Percentiles rank a stretch among this genome's conserved stretches.
phyloP scores from a whole-genome alignment of 2,888 invertebrate species.

The Hypercompe scribonia region DNA sequence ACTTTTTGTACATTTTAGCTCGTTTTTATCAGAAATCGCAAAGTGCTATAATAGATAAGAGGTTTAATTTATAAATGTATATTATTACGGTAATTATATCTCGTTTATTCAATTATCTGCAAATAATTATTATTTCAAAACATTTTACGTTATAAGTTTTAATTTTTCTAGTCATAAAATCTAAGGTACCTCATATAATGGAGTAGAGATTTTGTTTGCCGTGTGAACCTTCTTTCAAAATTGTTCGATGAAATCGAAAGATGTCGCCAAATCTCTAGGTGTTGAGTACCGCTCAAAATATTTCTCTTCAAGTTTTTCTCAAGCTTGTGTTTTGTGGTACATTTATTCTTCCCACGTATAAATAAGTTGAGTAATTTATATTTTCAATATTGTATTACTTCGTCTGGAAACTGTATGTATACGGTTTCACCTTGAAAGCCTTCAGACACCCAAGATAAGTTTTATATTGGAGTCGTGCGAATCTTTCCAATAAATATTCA shows the following conservation, averaged over 20 bases:
- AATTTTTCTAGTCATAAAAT: not conserved
- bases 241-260: not conserved
- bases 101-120: too few relatives aligned
- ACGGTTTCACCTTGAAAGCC: conserved; percentile 17
- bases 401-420: conserved; percentile 3
- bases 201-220: not conserved
- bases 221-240: not conserved
- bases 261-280: not conserved
- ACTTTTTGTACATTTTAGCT: not conserved
- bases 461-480: conserved; percentile 4
- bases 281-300: not conserved
- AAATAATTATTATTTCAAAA: too few relatives aligned
- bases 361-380: conserved; percentile 26
- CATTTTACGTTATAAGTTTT: not conserved
- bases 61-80: not conserved
- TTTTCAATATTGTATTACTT: conserved; percentile 29
- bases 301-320: not conserved
- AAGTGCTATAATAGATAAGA: not conserved
- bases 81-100: too few relatives aligned
- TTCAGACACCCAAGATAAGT: conserved; percentile 5
- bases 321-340: not conserved
- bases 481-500: conserved; percentile 7
- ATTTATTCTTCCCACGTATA: conserved; percentile 25
- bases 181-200: too few relatives aligned
- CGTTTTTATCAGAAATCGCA: not conserved